Evolutionary conservation across 2,888 invertebrate genomes (phyloP), one percentile per base, ranked within the genome.

Genomic region (Cerceris rybyensis): DNA sequence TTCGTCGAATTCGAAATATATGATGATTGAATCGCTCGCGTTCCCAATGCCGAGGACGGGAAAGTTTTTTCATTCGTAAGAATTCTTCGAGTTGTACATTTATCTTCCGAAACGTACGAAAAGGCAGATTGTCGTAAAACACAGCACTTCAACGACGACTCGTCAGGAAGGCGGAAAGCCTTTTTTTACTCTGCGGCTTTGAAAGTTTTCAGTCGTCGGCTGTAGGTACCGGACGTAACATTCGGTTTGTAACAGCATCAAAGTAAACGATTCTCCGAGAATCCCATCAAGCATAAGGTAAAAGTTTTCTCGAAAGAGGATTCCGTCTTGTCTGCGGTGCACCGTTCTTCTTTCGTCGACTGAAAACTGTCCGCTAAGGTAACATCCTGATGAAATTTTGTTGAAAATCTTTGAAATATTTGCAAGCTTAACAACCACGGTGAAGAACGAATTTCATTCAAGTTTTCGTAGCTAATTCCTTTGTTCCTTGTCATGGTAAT

Each of bases 211-310:
- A 46, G 8, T 46, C 11, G 46, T 46, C 46, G 46, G 46, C 46
- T 11, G 9, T 46, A 11, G 9, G 9, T 8, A 46, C 11, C 9
- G 8, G 11, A 46, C 11, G 46, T 8, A 11, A 46, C 8, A 8
- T 11, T 52, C 52, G 7, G n/a, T 13, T 52, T 52, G 14, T 14
- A 52, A 52, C 14, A 14, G 52, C 14, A 4, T 14, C 52, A 52
- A 52, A 52, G n/a, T 52, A 52, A 52, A 52, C n/a, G 13, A 52
- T 52, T 52, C 52, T 8, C 14, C 14, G 52, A n/a, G 52, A 52
- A 52, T n/a, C 52, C n/a, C 52, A 52, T 7, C 14, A 0, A n/a
- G 14, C 14, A n/a, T 14, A 52, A 14, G n/a, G n/a, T 14, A 14
- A 14, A 52, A 52, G 13, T 52, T 52, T 52, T 7, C 52, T 14